Percentiles rank a stretch among this genome's conserved stretches.
phyloP scores from a whole-genome alignment of 2,113 vertebrate species.

The Alaudala cheleensis region DNA sequence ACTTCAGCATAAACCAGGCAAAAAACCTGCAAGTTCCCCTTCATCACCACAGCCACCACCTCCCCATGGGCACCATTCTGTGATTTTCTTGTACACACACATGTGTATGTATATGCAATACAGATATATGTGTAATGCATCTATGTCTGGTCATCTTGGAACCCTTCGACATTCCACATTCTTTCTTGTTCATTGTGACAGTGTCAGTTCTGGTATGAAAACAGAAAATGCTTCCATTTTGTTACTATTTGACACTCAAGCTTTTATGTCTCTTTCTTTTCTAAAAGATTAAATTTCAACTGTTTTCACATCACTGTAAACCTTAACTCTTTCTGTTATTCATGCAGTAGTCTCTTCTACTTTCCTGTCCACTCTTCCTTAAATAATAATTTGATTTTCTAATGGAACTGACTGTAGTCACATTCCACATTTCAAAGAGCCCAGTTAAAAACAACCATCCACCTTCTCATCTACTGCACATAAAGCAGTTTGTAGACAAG shows the following conservation, averaged over 20 bases:
- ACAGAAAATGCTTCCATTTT: not conserved
- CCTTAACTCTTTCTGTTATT: not conserved
- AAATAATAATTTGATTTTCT: not conserved
- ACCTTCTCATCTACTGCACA: not conserved
- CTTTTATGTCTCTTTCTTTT: not conserved
- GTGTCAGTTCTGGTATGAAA: not conserved
- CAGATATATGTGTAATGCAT: accelerated
- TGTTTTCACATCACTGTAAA: not conserved
- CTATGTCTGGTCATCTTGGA: not conserved
- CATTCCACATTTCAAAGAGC: not conserved
- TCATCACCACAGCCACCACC: not conserved
- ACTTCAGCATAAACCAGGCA: not conserved
- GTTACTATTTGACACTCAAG: not conserved
- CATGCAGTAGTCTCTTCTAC: not conserved
- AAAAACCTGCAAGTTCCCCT: not conserved
- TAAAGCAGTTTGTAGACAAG: not conserved
- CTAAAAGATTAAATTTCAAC: not conserved
- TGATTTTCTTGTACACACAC: not conserved
- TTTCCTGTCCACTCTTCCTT: not conserved
- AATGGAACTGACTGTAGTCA: not conserved
- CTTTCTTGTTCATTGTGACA: not conserved
- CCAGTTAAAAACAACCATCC: not conserved
- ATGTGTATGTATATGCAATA: accelerated
- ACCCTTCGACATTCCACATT: not conserved
- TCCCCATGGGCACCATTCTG: not conserved